A percentile compares a stretch with the other conserved stretches of the same genome.
Evolutionary conservation across 2,888 invertebrate genomes (phyloP).

Genomic region (Epistrophe grossulariae): DNA sequence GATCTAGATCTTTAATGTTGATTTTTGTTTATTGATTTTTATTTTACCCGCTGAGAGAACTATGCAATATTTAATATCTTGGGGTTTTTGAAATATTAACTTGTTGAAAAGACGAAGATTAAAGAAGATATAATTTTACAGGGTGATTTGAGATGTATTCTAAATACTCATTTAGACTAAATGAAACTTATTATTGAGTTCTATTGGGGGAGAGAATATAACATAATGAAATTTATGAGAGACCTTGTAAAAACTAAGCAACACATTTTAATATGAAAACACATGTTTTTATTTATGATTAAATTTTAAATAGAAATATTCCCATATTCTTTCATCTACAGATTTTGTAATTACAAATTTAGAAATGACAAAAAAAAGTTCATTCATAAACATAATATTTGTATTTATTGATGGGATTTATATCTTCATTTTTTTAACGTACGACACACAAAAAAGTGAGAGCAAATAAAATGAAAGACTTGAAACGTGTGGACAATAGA

Average conservation of each 20-base stretch:
- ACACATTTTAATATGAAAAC: not conserved
- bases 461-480: too few relatives aligned
- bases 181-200: not conserved
- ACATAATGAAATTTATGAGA: not conserved
- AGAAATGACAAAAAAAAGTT: too few relatives aligned
- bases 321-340: too few relatives aligned
- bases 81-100: constrained; percentile 11
- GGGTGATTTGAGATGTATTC: constrained; percentile 7
- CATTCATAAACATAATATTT: too few relatives aligned
- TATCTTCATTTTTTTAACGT: too few relatives aligned
- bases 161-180: not conserved
- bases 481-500: too few relatives aligned
- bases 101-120: constrained; percentile 20
- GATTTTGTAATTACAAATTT: too few relatives aligned
- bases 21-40: constrained; percentile 38
- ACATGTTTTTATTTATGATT: constrained; percentile 5
- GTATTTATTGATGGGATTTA: too few relatives aligned
- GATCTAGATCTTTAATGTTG: constrained; percentile 27
- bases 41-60: constrained; percentile 35
- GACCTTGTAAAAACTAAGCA: not conserved
- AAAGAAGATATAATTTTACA: constrained; percentile 6
- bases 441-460: too few relatives aligned
- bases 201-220: not conserved
- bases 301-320: not conserved
- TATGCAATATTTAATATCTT: constrained; percentile 27